Base-by-base conservation (phyloP, 2,797 vertebrate species). In the Gephyroberyx darwinii region DNA sequence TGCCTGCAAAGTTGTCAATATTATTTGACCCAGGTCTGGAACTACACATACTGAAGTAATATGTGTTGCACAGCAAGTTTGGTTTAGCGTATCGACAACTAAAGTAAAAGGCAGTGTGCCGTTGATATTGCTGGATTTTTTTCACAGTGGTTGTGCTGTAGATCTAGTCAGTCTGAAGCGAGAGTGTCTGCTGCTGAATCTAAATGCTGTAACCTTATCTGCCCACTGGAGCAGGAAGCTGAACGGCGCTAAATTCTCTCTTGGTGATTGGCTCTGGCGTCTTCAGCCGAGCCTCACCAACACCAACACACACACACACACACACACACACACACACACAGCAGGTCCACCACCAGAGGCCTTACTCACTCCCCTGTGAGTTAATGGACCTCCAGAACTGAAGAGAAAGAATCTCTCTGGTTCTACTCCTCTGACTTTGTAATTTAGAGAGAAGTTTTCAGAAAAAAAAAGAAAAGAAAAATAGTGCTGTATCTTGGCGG, bases 181-280 rank as follows among this genome's bases (percentile, higher is more conserved):
- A 80, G 67, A 80, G 80, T 75, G 82, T 82, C 76, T 84, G 80
- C 71, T 75, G 55, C 86, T 82, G 81, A 86, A 90, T 88, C 87
- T 87, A 86, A 90, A 90, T 77, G 75, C 82, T 82, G 58, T 78
- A 88, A 90, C 86, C 88, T 74, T 81, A 86, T 88, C 84, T 83
- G 85, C 70, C 78, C 82, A 78, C 76, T 84, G 76, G 82, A 88
- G 86, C 88, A 82, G 66, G 74, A 84, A 86, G 82, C 83, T 74
- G 66, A 81, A 65, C 75, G 64, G 64, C 78, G 71, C 57, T 83
- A 82, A 80, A 78, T 86, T 82, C 77, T 53, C 66, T 75, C 30
- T 65, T 74, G 60, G 69, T 84, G 87, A 90, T 86, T 86, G 86
- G 82, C 78, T 88, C 69, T 67, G 72, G 80, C 80, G 74, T 75